Evolutionary conservation across 2,888 invertebrate species (phyloP).

Genomic region (Lithophane socia): DNA sequence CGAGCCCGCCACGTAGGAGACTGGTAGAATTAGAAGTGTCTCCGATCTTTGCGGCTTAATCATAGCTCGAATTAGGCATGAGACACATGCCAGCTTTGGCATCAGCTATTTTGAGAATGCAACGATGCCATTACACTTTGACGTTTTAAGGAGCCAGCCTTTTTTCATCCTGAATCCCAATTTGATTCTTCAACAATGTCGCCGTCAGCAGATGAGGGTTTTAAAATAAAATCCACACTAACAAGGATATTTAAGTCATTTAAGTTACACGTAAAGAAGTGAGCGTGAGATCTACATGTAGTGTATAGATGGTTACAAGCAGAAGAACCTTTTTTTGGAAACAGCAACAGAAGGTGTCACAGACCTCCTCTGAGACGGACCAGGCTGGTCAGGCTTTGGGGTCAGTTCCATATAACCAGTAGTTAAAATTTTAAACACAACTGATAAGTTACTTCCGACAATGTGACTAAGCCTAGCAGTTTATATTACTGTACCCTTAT

Average conservation of each 20-base stretch:
- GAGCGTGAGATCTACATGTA: neutral
- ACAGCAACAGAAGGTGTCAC: no score
- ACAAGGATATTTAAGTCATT: neutral
- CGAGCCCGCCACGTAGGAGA: constrained; percentile 63
- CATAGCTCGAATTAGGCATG: constrained; percentile 43
- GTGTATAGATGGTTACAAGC: neutral
- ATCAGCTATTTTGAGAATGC: constrained; percentile 32
- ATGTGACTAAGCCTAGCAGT: neutral
- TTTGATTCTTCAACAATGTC: constrained; percentile 7
- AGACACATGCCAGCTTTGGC: constrained; percentile 20
- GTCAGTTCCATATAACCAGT: no score
- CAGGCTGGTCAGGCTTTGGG: neutral
- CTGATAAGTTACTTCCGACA: no score
- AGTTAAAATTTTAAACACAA: neutral
- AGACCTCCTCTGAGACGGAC: no score
- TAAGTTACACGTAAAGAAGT: neutral
- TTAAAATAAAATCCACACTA: neutral
- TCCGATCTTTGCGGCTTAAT: constrained; percentile 57
- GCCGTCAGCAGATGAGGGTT: neutral
- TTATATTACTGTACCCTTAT: constrained; percentile 1
- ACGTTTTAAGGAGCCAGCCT: neutral
- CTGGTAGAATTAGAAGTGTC: constrained; percentile 60
- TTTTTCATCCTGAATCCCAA: neutral
- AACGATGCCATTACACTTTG: neutral
- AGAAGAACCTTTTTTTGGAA: neutral